Evolutionary conservation across 37 sponge, comb jelly and placozoan species (phyloP).

Genomic region (Chondrosia reniformis): DNA sequence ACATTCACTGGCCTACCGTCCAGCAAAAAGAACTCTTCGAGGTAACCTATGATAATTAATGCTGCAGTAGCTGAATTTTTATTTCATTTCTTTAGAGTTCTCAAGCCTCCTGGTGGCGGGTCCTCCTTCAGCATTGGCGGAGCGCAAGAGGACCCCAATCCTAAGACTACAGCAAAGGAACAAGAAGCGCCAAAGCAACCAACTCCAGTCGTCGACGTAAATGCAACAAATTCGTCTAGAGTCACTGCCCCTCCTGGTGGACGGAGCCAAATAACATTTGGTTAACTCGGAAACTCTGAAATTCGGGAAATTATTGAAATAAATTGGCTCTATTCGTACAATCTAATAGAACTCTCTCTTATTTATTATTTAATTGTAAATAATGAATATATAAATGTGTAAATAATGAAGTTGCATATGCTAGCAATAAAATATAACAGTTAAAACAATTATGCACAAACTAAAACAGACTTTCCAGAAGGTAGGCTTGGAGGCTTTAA

Average conservation of each 20-base stretch:
- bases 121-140: constrained; percentile 26
- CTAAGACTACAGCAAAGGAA: background rate
- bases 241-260: constrained; percentile 45
- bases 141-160: background rate
- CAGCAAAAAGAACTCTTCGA: background rate
- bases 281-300: constrained; percentile 1
- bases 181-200: background rate
- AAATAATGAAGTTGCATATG: too few species aligned
- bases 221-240: constrained; percentile 16
- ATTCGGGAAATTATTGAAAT: too few species aligned
- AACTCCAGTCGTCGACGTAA: background rate
- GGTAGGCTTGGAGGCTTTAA: too few species aligned
- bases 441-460: too few species aligned
- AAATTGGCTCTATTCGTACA: too few species aligned
- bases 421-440: too few species aligned
- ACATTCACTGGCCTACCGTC: background rate
- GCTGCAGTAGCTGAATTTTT: too few species aligned
- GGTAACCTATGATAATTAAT: background rate
- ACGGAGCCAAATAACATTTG: constrained; percentile 29
- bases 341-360: too few species aligned
- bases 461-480: too few species aligned
- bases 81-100: constrained; percentile 21
- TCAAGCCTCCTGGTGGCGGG: constrained; percentile 62
- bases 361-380: too few species aligned
- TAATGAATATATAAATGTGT: too few species aligned